These are phyloP conservation scores for Salarias fasciatus DNA, from an alignment of 2,797 vertebrate genomes.

Conservation along the genomic window DNA sequence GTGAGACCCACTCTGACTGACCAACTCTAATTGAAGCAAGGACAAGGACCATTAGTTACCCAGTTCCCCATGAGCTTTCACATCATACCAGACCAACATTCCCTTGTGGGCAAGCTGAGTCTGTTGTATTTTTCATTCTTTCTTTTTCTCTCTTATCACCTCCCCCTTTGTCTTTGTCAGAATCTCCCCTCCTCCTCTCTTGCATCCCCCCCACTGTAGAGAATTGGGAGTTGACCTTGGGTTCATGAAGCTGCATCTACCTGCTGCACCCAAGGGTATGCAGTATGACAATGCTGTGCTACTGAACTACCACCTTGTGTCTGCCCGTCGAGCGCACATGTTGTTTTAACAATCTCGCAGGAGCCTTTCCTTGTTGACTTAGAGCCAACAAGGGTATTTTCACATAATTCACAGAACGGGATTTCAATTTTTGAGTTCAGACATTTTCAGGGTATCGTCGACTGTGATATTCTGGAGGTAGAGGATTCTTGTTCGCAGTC, in stretches of 20 bases:
- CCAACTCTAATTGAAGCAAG: constrained; percentile 48
- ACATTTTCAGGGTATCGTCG: constrained; percentile 9
- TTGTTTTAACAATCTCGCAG: constrained; percentile 34
- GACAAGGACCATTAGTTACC: constrained; percentile 63
- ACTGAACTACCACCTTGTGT: constrained; percentile 40
- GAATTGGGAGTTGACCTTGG: constrained; percentile 49
- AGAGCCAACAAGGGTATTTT: constrained; percentile 1
- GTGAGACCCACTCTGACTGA: constrained; percentile 64
- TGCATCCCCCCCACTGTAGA: constrained; percentile 18
- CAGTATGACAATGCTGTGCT: constrained; percentile 36
- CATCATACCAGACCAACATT: constrained; percentile 29
- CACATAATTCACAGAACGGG: constrained; percentile 25
- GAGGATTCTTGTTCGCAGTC: constrained; percentile 6
- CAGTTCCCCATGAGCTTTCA: constrained; percentile 46
- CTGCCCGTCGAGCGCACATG: constrained; percentile 15
- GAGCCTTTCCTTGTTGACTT: constrained; percentile 29
- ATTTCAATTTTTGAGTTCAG: constrained; percentile 8
- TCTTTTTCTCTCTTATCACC: constrained; percentile 5
- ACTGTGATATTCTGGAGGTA: constrained; percentile 14
- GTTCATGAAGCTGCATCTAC: constrained; percentile 48
- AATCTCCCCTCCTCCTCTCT: constrained; percentile 9
- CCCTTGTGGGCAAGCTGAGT: constrained; percentile 21
- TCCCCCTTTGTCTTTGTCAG: constrained; percentile 26
- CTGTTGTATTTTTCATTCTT: constrained; percentile 13
- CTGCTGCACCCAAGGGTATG: constrained; percentile 41